Base-by-base conservation (phyloP, 1,140 invertebrate genomes). In the Lepidurus apus region DNA sequence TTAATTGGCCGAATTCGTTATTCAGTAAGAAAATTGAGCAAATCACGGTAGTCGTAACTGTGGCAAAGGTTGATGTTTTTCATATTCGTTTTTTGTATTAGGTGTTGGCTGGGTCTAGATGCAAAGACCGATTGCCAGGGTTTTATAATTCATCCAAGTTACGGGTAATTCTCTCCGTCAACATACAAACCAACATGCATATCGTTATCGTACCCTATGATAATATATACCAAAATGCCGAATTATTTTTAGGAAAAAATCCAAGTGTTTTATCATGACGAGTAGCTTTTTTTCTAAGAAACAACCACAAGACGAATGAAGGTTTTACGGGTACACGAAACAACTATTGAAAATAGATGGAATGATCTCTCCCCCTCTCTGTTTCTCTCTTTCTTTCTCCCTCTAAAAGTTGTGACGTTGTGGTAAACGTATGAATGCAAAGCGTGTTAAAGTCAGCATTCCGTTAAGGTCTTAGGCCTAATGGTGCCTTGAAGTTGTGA, bases 401-500 rank as follows among this genome's bases (percentile, higher is more conserved):
- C 34, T 34, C 34, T 34, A 4, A 21, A 21, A 65, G 17, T n/a
- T 65, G 53, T 65, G 21, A 13, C 53, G 13, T 65, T 65, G 53
- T 65, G 17, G 21, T n/a, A 65, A 65, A 34, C 17, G 53, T 65
- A 7, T 65, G 17, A 65, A 65, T 21, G 17, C 17, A 65, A 65
- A 21, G 17, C 17, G n/a, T 4, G 4, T 65, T 11, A n/a, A 65
- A 65, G 53, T 65, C 17, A 65, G 21, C 53, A 65, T 65, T 65
- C 53, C 53, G 53, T 65, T 65, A 17, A 65, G 53, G 53, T 65
- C 17, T 65, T 65, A 65, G 53, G 53, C 53, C 53, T 65, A 65
- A 65, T 65, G 53, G 53, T 65, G 53, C 53, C 53, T 65, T 65
- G 53, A 65, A 65, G 53, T 65, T 21, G 10, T 65, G 53, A 21